phyloP scores from a whole-genome alignment of 1,140 invertebrate genomes.

The Drosophila lacertosa region DNA sequence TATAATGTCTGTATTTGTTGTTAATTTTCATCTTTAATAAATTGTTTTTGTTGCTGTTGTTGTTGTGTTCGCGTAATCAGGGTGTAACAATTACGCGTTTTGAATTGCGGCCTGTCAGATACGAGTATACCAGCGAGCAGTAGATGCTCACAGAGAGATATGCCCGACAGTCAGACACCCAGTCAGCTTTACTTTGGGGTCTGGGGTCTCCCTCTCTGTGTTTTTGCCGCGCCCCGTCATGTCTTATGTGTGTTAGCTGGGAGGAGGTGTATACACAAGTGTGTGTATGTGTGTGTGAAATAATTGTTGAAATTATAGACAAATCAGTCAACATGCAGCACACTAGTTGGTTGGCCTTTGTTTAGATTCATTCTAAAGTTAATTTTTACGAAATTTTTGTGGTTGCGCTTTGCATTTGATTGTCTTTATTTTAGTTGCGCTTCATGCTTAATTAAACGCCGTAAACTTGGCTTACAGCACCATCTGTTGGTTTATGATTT shows the following conservation, averaged over 20 bases:
- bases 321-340: slow-evolving; percentile 17
- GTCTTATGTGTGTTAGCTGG: slow-evolving; percentile 54
- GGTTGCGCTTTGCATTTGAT: slow-evolving; percentile 66
- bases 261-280: not conserved
- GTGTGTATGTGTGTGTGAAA: slow-evolving; percentile 33
- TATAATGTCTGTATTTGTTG: slow-evolving; percentile 9
- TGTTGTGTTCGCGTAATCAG: slow-evolving; percentile 72
- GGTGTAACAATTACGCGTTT: slow-evolving; percentile 79
- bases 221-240: slow-evolving; percentile 69
- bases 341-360: slow-evolving; percentile 41
- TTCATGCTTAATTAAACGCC: slow-evolving; percentile 73
- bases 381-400: slow-evolving; percentile 54
- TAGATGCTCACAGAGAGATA: slow-evolving; percentile 39
- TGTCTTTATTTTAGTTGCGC: slow-evolving; percentile 23
- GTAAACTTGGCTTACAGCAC: slow-evolving; percentile 30
- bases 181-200: slow-evolving; percentile 13
- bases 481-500: slow-evolving; percentile 50
- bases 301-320: slow-evolving; percentile 56
- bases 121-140: slow-evolving; percentile 15
- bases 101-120: slow-evolving; percentile 57
- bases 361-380: slow-evolving; percentile 59
- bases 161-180: not conserved
- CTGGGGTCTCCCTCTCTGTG: slow-evolving; percentile 22
- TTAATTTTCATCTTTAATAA: slow-evolving; percentile 43
- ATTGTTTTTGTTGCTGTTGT: slow-evolving; percentile 25